Conservation (phyloP, 23 tunicate species). For the Phallusia fumigata region DNA sequence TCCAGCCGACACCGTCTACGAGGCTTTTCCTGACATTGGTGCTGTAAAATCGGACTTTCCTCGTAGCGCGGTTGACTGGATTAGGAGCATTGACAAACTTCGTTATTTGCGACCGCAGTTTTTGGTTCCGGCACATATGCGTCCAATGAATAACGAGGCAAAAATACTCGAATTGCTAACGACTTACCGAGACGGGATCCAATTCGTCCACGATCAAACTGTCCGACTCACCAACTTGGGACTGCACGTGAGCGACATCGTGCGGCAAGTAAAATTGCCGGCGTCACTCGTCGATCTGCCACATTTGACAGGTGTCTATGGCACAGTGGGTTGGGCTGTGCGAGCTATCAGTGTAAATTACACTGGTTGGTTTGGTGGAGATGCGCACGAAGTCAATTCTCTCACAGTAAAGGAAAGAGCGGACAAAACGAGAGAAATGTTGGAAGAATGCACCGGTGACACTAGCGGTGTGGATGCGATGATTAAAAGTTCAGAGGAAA, state of each 20-base stretch:
- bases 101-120: too few species aligned
- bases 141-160: conserved; percentile 25
- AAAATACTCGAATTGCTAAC: conserved; percentile 22
- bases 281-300: conserved; percentile 18
- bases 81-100: conserved; percentile 23
- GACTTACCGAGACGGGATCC: too few species aligned
- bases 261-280: too few species aligned
- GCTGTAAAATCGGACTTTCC: conserved; percentile 41
- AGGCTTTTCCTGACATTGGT: too few species aligned
- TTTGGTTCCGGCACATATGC: conserved; percentile 36
- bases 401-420: neutral
- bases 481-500: conserved; percentile 26
- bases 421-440: too few species aligned
- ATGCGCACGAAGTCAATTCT: conserved; percentile 26
- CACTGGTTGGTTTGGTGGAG: too few species aligned
- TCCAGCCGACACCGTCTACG: too few species aligned
- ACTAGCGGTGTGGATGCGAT: conserved; percentile 6
- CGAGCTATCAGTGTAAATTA: too few species aligned
- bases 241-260: too few species aligned
- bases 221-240: too few species aligned
- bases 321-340: too few species aligned
- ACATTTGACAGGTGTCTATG: conserved; percentile 32
- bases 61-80: conserved; percentile 40
- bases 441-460: neutral
- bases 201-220: too few species aligned